Evolutionary conservation across 2,113 vertebrate species (phyloP).

Genomic region (Rousettus leschenaultii): DNA sequence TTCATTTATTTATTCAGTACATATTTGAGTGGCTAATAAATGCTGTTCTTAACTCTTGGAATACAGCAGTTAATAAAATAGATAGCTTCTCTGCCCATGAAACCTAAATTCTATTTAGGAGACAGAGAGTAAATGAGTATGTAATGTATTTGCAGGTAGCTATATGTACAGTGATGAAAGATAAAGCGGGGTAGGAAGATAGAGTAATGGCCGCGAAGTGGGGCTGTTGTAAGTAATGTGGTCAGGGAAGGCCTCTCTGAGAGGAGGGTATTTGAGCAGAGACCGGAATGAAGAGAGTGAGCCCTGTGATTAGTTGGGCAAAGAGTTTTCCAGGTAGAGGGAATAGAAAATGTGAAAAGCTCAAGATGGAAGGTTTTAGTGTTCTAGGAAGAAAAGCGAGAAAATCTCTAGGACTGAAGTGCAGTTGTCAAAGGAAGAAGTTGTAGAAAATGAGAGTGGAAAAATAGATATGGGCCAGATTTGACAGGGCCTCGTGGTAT

Average conservation of each 20-base stretch:
- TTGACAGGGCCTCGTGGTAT: background rate
- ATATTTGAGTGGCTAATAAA: background rate
- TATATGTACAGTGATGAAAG: background rate
- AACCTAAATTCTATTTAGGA: background rate
- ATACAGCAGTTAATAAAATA: background rate
- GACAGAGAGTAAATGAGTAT: background rate
- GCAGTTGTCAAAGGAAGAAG: background rate
- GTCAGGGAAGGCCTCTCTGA: background rate
- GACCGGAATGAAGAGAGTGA: background rate
- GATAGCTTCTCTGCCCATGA: background rate
- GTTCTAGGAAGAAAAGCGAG: background rate
- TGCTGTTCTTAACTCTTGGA: background rate
- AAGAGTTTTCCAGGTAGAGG: background rate
- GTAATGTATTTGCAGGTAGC: background rate
- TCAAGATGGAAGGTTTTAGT: background rate
- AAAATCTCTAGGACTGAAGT: background rate
- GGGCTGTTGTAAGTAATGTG: background rate
- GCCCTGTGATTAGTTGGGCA: background rate
- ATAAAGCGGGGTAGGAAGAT: background rate
- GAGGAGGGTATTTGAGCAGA: background rate
- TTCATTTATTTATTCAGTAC: background rate
- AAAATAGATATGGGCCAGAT: background rate
- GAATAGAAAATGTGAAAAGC: background rate
- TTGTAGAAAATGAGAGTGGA: background rate
- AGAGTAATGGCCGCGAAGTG: background rate